A percentile compares a stretch with the other conserved stretches of the same genome.
phyloP scores from a whole-genome alignment of 2,797 vertebrate species.

The Hypotaenidia philippensis region DNA sequence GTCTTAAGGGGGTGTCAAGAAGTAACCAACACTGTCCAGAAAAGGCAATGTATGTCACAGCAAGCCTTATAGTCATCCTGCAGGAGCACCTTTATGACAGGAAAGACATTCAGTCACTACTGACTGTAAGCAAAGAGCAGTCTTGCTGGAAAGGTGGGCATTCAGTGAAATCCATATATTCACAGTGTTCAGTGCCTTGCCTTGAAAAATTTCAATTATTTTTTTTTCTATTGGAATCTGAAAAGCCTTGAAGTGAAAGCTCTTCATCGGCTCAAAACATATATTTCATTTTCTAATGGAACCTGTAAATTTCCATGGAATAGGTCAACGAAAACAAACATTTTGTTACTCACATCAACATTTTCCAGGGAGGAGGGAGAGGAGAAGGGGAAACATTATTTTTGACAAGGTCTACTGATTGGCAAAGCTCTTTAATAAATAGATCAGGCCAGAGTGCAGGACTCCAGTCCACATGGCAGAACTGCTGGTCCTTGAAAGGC shows the following conservation, averaged over 20 bases:
- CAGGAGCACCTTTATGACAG: neutral
- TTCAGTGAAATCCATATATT: neutral
- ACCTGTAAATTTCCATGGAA: conserved; percentile 61
- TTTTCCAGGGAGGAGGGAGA: conserved; percentile 53
- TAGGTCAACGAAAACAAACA: conserved; percentile 24
- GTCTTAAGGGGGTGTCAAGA: neutral
- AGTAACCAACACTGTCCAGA: neutral
- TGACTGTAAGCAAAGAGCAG: neutral
- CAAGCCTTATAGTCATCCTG: neutral
- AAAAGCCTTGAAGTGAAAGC: neutral
- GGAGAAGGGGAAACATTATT: conserved; percentile 55
- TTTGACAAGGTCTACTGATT: conserved; percentile 64
- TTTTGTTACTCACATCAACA: conserved; percentile 46
- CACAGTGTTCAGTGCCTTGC: neutral
- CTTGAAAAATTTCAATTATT: neutral
- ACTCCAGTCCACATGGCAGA: conserved; percentile 47
- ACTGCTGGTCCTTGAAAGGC: conserved; percentile 69
- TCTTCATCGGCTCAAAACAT: neutral
- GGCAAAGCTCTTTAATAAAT: conserved; percentile 66
- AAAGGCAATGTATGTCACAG: neutral
- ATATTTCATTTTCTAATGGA: conserved; percentile 18
- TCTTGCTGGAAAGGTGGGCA: neutral
- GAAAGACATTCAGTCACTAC: neutral
- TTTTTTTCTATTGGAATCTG: neutral
- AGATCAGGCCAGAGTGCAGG: conserved; percentile 35